Conservation (phyloP, 1,140 invertebrate genomes). For the Ditylenchus dipsaci region DNA sequence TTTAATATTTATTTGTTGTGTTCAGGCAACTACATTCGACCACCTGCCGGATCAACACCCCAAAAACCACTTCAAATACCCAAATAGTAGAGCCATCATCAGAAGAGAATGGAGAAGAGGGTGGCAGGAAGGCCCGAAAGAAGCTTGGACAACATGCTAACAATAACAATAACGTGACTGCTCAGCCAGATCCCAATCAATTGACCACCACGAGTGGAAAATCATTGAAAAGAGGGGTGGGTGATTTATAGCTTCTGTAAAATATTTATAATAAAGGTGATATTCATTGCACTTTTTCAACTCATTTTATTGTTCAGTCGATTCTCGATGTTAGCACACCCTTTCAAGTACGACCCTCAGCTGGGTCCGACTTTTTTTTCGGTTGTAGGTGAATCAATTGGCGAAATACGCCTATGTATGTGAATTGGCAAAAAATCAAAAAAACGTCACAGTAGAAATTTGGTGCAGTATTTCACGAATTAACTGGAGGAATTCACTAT, state of each 20-base stretch:
- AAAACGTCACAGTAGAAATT: no score
- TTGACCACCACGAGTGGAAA: conserved; percentile 1
- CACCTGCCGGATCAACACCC: neutral
- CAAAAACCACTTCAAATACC: neutral
- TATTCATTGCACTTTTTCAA: neutral
- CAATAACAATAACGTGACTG: neutral
- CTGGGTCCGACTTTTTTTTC: neutral
- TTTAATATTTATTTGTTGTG: neutral
- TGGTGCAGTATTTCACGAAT: no score
- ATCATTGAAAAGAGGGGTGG: neutral
- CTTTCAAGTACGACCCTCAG: neutral
- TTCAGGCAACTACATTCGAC: conserved; percentile 3
- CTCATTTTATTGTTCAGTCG: neutral
- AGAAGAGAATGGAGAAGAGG: neutral
- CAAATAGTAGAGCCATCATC: neutral
- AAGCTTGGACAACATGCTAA: neutral
- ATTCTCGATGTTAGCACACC: neutral
- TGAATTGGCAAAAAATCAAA: neutral
- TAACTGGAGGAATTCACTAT: neutral
- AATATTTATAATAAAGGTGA: neutral
- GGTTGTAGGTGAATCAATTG: neutral
- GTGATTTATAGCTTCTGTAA: no score
- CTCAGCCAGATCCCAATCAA: conserved; percentile 1
- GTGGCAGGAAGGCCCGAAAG: neutral
- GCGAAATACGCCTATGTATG: no score